Percentiles rank a stretch among this genome's conserved stretches.
phyloP scores from a whole-genome alignment of 2,797 vertebrate species.

The Lerista edwardsae region DNA sequence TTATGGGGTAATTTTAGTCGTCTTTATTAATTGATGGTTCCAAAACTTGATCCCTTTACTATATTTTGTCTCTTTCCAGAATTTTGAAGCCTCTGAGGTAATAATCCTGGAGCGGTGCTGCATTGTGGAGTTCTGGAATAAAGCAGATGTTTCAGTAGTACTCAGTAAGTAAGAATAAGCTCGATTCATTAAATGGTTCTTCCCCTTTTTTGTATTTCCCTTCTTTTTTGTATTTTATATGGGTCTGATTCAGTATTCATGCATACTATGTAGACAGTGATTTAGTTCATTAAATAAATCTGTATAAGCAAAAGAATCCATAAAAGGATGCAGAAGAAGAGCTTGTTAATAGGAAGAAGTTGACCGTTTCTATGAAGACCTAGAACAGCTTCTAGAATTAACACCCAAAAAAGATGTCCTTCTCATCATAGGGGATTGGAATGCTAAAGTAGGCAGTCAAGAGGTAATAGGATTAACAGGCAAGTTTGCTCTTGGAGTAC shows the following conservation, averaged over 20 bases:
- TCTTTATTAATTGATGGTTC: constrained; percentile 11
- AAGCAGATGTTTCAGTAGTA: constrained; percentile 64
- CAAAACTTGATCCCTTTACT: constrained; percentile 43
- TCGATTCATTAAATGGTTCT: neutral
- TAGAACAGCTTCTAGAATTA: too few species aligned
- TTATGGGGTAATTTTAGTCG: neutral
- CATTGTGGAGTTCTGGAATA: constrained; percentile 57
- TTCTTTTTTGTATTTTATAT: neutral
- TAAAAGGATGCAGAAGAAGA: neutral
- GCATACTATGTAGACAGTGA: neutral
- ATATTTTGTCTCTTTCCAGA: constrained; percentile 63
- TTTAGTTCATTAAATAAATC: neutral
- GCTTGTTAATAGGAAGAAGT: neutral
- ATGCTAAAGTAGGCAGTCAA: too few species aligned
- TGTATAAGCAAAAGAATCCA: neutral
- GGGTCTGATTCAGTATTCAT: neutral
- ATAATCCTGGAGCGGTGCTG: constrained; percentile 60
- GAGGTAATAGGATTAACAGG: too few species aligned
- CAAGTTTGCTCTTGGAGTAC: too few species aligned
- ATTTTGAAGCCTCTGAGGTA: constrained; percentile 62
- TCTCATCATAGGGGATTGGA: too few species aligned
- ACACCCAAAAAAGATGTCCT: too few species aligned
- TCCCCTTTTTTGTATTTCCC: neutral
- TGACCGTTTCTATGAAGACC: too few species aligned
- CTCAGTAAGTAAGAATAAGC: constrained; percentile 50